phyloP scores from a whole-genome alignment of 2,888 invertebrate species.

The Plagodis pulveraria region DNA sequence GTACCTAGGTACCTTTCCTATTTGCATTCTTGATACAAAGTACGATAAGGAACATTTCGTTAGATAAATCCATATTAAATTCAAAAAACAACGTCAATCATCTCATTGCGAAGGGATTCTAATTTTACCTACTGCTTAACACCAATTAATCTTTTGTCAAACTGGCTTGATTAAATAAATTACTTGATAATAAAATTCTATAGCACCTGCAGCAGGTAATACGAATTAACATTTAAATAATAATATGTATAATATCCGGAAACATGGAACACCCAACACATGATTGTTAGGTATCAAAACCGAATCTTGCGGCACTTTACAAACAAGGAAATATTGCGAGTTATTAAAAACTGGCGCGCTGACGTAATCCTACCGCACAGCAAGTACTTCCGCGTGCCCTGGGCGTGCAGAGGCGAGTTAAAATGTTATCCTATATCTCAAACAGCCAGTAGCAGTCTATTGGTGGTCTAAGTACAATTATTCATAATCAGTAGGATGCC shows the following conservation, averaged over 20 bases:
- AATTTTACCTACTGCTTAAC: too few species aligned
- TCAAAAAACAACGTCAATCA: too few species aligned
- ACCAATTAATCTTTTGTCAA: too few species aligned
- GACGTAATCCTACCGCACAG: slow-evolving; percentile 73
- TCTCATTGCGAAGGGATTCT: too few species aligned
- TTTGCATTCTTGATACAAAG: background rate
- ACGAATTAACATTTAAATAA: slow-evolving; percentile 10
- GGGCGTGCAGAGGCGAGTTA: slow-evolving; percentile 52
- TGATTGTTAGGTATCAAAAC: slow-evolving; percentile 42
- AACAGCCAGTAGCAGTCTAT: slow-evolving; percentile 31
- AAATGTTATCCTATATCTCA: slow-evolving; percentile 46
- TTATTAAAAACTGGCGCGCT: slow-evolving; percentile 81
- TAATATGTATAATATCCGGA: slow-evolving; percentile 21
- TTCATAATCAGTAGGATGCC: slow-evolving; percentile 34
- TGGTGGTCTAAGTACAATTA: slow-evolving; percentile 12
- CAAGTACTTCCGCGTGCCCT: slow-evolving; percentile 80
- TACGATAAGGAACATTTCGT: background rate
- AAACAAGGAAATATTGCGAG: slow-evolving; percentile 80
- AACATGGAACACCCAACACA: slow-evolving; percentile 40
- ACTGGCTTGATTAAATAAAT: background rate
- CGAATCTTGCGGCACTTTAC: slow-evolving; percentile 56
- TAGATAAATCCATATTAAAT: slow-evolving; percentile 5
- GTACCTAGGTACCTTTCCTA: slow-evolving; percentile 1
- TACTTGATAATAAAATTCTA: background rate
- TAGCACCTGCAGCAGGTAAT: background rate